Percentiles rank a stretch among this genome's conserved stretches.
Evolutionary conservation across 2,113 vertebrate genomes (phyloP).

Genomic region (Lagopus muta): DNA sequence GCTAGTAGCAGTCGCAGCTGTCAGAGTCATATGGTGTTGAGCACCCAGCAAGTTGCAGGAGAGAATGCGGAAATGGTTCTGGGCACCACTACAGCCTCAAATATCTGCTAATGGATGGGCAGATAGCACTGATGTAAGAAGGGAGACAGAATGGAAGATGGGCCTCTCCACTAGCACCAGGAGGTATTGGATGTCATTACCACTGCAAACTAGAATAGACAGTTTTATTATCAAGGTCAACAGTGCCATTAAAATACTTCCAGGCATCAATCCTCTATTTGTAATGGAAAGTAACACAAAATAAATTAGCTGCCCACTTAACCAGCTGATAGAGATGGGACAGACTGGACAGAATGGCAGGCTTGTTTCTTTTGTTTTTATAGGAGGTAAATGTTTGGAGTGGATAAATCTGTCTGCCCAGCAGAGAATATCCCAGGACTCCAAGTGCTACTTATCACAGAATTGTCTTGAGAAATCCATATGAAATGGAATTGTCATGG

Average conservation of each 20-base stretch:
- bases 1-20: conserved; percentile 38
- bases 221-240: conserved; percentile 64
- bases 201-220: background rate
- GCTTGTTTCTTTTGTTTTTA: conserved; percentile 2
- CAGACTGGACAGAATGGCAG: background rate
- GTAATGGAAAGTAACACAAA: conserved; percentile 58
- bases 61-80: background rate
- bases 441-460: background rate
- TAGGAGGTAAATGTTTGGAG: background rate
- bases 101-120: background rate
- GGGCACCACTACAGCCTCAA: background rate
- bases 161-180: background rate
- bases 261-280: conserved; percentile 28
- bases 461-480: background rate
- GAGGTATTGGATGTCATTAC: background rate
- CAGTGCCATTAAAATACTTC: conserved; percentile 37
- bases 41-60: background rate
- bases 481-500: background rate
- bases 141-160: background rate
- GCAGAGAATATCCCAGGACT: background rate
- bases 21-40: background rate
- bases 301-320: conserved; percentile 44
- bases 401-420: background rate
- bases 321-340: background rate
- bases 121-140: background rate